Evolutionary conservation across 2,888 invertebrate species (phyloP).

Genomic region (Lagria hirta): DNA sequence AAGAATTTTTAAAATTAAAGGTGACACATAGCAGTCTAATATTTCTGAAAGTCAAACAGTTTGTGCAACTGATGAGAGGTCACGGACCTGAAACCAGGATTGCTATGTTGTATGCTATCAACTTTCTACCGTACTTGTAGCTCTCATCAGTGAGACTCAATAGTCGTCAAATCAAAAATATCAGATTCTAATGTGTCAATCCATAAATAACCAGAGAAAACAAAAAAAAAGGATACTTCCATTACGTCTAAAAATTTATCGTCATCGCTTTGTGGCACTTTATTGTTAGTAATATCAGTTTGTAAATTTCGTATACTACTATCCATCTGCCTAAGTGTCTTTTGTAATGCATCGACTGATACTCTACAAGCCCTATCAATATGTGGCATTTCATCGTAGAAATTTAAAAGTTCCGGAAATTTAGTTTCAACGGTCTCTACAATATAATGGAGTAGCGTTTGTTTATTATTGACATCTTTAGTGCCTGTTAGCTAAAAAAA

Average conservation of each 20-base stretch:
- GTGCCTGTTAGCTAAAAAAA: conserved; percentile 83
- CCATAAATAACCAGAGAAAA: background rate
- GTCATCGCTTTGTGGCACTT: conserved; percentile 74
- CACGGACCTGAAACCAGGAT: too few species aligned
- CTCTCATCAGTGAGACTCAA: too few species aligned
- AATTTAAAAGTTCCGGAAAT: conserved; percentile 80
- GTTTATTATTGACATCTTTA: conserved; percentile 92
- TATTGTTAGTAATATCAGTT: conserved; percentile 84
- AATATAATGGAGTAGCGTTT: conserved; percentile 89
- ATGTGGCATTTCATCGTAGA: conserved; percentile 84
- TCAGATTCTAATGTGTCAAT: background rate
- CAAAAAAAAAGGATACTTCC: conserved; percentile 71
- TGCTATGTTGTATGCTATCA: too few species aligned
- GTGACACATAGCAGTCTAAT: too few species aligned
- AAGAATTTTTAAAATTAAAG: too few species aligned
- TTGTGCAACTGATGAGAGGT: too few species aligned
- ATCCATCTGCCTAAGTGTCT: conserved; percentile 82
- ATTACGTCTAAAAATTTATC: conserved; percentile 86
- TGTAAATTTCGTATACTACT: conserved; percentile 84
- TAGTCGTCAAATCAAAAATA: too few species aligned
- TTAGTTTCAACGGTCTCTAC: conserved; percentile 85
- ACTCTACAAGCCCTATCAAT: conserved; percentile 87
- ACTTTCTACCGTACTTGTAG: too few species aligned
- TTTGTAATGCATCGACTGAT: conserved; percentile 79
- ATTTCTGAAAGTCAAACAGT: too few species aligned